Conservation (phyloP, 2,797 vertebrate species). For the Pipistrellus nathusii region DNA sequence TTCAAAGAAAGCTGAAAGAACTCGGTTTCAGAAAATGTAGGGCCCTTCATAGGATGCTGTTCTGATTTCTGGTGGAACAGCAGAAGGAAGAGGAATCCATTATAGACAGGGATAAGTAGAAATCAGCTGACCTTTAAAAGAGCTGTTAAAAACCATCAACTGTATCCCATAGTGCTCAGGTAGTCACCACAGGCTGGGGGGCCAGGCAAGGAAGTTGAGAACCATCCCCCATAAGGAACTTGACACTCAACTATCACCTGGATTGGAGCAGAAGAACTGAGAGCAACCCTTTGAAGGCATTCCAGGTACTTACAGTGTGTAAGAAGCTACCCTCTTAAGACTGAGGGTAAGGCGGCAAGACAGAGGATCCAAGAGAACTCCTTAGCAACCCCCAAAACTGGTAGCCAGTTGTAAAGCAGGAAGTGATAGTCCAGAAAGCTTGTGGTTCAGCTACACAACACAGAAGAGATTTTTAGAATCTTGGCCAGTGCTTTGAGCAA, state of each 20-base stretch:
- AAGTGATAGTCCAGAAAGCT: not conserved
- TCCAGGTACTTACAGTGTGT: not conserved
- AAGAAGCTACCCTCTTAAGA: not conserved
- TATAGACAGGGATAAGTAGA: not conserved
- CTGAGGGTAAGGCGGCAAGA: not conserved
- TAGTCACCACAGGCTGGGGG: not conserved
- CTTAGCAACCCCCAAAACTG: not conserved
- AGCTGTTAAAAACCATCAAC: not conserved
- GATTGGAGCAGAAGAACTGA: not conserved
- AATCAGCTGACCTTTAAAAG: not conserved
- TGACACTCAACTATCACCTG: not conserved
- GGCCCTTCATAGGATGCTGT: not conserved
- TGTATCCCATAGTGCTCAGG: not conserved
- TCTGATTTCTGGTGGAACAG: not conserved
- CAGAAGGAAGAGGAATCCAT: not conserved
- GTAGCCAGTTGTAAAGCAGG: not conserved
- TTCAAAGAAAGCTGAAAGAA: not conserved
- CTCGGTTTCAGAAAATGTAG: not conserved
- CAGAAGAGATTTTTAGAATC: not conserved
- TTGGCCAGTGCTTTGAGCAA: not conserved
- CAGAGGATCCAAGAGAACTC: not conserved
- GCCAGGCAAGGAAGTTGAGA: not conserved
- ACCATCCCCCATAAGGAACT: not conserved
- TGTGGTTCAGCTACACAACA: not conserved
- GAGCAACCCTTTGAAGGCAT: not conserved